These are phyloP conservation scores for Tapirus indicus DNA, from an alignment of 2,797 vertebrate genomes.

Conservation along the genomic window DNA sequence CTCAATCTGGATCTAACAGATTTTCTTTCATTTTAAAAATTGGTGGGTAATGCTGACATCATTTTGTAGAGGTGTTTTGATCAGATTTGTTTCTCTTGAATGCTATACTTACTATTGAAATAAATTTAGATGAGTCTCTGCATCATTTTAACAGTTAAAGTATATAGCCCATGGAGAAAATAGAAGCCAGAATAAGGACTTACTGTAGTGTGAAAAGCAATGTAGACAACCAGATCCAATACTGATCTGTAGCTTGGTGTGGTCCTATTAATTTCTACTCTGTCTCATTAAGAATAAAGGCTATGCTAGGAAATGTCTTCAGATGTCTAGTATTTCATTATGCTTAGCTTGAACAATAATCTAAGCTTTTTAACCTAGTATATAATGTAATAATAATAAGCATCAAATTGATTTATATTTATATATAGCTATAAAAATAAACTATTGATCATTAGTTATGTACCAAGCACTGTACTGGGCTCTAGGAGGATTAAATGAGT, in stretches of 20 bases:
- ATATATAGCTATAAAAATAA: neutral
- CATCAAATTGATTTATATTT: neutral
- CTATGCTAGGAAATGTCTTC: neutral
- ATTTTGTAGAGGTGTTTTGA: neutral
- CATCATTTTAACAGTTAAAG: neutral
- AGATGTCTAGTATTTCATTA: neutral
- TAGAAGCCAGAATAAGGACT: neutral
- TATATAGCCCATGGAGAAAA: neutral
- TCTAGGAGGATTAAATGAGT: neutral
- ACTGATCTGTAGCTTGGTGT: neutral
- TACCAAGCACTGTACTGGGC: neutral
- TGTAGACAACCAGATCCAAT: neutral
- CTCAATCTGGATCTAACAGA: neutral
- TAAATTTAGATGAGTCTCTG: neutral
- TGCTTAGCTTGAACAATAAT: neutral
- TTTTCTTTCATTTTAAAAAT: slow-evolving; percentile 46
- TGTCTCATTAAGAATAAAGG: neutral
- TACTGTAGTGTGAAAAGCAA: neutral
- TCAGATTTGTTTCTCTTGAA: neutral
- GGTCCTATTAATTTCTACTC: neutral
- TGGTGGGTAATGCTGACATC: neutral
- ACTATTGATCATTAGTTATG: neutral
- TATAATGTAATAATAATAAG: neutral
- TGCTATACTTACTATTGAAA: neutral
- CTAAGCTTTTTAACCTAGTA: neutral